These are phyloP conservation scores for Schizopygopsis pylzovi DNA, from an alignment of 2,797 vertebrate genomes.

Conservation along the genomic window DNA sequence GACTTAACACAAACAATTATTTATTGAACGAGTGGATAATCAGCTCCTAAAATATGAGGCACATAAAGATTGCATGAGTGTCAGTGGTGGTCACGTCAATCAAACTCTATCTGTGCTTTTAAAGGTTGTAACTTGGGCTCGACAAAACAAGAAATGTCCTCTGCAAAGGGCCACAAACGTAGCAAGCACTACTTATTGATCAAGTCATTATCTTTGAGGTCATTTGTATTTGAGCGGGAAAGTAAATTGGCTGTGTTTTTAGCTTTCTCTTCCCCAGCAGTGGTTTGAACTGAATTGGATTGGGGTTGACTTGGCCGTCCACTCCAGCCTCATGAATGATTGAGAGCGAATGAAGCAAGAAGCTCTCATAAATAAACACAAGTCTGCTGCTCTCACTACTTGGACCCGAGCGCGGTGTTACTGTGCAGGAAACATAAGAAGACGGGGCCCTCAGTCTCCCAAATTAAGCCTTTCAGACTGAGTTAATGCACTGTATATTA, in stretches of 20 bases:
- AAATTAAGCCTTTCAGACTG: constrained; percentile 74
- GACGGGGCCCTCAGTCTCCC: constrained; percentile 72
- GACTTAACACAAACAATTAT: constrained; percentile 62
- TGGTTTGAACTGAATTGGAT: constrained; percentile 67
- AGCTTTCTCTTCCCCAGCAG: background rate
- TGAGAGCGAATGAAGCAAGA: constrained; percentile 75
- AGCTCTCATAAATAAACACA: constrained; percentile 83
- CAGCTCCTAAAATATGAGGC: constrained; percentile 58
- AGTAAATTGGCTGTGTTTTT: constrained; percentile 56
- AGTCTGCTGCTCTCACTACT: constrained; percentile 66
- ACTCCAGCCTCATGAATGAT: constrained; percentile 82
- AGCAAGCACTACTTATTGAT: constrained; percentile 57
- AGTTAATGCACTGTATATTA: constrained; percentile 70
- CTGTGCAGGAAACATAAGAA: constrained; percentile 64
- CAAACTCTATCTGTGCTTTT: constrained; percentile 49
- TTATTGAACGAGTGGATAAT: constrained; percentile 61
- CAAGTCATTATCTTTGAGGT: constrained; percentile 44
- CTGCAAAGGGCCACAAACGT: background rate
- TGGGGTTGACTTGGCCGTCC: constrained; percentile 73
- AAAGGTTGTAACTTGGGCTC: constrained; percentile 3
- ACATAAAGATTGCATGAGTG: constrained; percentile 53
- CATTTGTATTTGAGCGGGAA: constrained; percentile 57
- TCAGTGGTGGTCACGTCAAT: constrained; percentile 53
- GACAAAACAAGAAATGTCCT: background rate
- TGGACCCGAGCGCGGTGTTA: constrained; percentile 63